Percentiles rank a stretch among this genome's conserved stretches.
These are phyloP conservation scores for Crocodylus rhombifer DNA, from an alignment of 2,797 vertebrate genomes.

Conservation along the genomic window DNA sequence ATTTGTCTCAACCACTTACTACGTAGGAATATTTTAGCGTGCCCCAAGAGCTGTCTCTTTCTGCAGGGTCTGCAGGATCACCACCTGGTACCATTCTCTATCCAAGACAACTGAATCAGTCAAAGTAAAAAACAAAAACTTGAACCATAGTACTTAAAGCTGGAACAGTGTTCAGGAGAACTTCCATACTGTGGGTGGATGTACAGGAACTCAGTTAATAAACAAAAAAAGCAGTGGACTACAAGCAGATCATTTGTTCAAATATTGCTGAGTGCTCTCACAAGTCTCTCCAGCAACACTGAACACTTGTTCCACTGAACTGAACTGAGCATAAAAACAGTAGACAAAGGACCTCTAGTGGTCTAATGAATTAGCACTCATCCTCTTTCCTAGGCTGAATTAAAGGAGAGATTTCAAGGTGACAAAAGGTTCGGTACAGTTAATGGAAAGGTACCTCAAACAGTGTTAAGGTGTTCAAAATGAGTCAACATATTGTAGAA, in stretches of 20 bases:
- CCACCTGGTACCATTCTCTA: background rate
- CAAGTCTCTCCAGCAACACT: background rate
- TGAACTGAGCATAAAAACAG: background rate
- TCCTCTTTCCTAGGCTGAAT: background rate
- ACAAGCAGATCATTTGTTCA: background rate
- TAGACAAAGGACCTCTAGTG: slow-evolving; percentile 60
- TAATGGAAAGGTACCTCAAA: background rate
- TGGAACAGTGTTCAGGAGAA: background rate
- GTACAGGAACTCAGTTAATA: background rate
- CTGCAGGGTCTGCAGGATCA: background rate
- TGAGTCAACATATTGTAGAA: background rate
- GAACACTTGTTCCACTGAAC: background rate
- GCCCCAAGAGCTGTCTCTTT: background rate
- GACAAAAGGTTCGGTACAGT: background rate
- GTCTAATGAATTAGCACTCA: background rate
- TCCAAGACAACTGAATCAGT: background rate
- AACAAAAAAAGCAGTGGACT: background rate
- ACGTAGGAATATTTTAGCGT: background rate
- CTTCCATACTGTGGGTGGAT: background rate
- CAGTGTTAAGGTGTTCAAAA: background rate
- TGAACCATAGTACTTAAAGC: background rate
- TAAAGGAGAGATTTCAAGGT: background rate
- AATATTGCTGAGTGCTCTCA: background rate
- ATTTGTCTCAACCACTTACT: background rate
- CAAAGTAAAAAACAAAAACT: background rate